Evolutionary conservation across 2,113 vertebrate species (phyloP).

Genomic region (Podarcis raffonei): DNA sequence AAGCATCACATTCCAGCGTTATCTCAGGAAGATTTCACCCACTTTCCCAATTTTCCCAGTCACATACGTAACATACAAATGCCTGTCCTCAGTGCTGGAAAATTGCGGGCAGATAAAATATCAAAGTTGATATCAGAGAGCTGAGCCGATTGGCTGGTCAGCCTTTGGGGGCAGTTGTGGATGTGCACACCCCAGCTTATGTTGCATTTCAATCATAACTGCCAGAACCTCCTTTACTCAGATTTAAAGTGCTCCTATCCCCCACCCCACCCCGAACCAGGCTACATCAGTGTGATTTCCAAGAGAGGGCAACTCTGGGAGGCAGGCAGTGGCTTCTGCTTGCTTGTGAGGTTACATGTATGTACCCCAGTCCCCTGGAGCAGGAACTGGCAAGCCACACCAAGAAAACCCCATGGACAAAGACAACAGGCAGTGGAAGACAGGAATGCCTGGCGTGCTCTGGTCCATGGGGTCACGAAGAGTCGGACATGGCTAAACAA

Average conservation of each 20-base stretch:
- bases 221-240: neutral
- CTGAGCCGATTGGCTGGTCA: neutral
- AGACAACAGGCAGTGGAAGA: too few relatives aligned
- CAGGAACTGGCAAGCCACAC: too few relatives aligned
- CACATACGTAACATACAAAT: neutral
- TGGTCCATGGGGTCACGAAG: too few relatives aligned
- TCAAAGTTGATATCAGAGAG: neutral
- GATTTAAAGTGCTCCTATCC: neutral
- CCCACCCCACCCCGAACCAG: neutral
- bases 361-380: too few relatives aligned
- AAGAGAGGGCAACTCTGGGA: neutral
- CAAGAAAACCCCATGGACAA: too few relatives aligned
- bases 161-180: neutral
- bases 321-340: neutral
- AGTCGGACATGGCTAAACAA: too few relatives aligned
- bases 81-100: neutral
- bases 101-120: neutral
- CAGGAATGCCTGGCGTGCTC: too few relatives aligned
- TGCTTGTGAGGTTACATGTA: neutral
- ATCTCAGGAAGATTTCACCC: neutral
- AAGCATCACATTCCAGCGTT: neutral
- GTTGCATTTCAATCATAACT: neutral
- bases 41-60: neutral
- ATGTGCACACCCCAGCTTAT: neutral
- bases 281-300: neutral